Evolutionary conservation across 2,797 vertebrate genomes (phyloP), one percentile per base, ranked within the genome.

Genomic region (Valencia hispanica): DNA sequence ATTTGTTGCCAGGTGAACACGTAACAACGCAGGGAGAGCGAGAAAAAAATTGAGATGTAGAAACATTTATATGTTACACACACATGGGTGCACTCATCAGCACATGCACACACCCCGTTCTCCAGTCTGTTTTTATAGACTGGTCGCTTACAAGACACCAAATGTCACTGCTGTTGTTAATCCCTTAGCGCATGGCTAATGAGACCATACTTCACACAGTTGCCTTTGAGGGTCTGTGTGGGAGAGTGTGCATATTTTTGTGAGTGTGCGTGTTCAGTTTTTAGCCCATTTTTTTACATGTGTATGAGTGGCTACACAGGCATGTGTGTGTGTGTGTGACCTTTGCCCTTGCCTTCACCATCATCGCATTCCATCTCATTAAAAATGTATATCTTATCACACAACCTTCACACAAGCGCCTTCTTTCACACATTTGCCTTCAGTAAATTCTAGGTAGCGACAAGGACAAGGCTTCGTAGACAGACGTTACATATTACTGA

Each of bases 381-480:
- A 99, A 99, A 99, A 97, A 99, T 99, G 97, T 97, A 99, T 98
- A 98, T 98, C 97, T 98, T 97, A 99, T 98, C 97, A 96, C 96
- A 95, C 90, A 95, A 93, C 96, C 96, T 95, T 78, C 87, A 83
- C 79, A 70, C 80, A 82, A 75, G 77, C 8, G 41, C 77, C 72
- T 63, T 61, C 68, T 77, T 68, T 55, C 47, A 94, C 95, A 73
- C 79, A 84, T 79, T 98, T 97, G 96, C 97, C 97, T 96, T 97
- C 96, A 96, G 96, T 98, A 97, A 97, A 99, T 99, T 97, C 95
- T 92, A 91, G 93, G 91, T 90, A 91, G 94, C 89, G 92, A 96
- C 94, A 91, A 89, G 92, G 94, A 95, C 94, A 74, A 93, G 43
- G 66, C 66, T 80, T 47, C 59, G 72, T 68, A 48, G 78, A 74